Evolutionary conservation across 2,113 vertebrate genomes (phyloP), one percentile per base, ranked within the genome.

Genomic region (Limanda limanda): DNA sequence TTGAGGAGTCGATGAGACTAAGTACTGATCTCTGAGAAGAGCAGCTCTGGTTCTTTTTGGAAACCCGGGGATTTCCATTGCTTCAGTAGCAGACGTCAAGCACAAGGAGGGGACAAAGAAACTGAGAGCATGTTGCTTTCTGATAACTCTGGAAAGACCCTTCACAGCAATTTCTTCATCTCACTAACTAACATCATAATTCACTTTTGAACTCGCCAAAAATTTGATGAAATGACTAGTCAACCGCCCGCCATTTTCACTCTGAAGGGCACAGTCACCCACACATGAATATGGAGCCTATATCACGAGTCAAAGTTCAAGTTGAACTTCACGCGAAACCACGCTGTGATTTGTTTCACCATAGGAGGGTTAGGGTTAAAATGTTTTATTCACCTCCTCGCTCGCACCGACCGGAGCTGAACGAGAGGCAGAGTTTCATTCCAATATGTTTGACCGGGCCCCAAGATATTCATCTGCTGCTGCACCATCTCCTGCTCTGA

Each of bases 51-150:
- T 11, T 82, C 89, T 85, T 79, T 79, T 74, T 84, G 84, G 84
- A 85, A 82, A 76, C 56, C 56, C 0, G 90, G 91, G 92, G 90
- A 86, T 88, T 93, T 93, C 91, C 89, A 85, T 57, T 12, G 51
- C 70, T 54, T 62, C 51, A 72, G 31, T 37, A 47, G 17, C 21
- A 74, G 65, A 27, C 6, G 4, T 56, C 56, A 63, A 72, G 63
- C 18, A 23, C 1, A 25, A 69, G 40, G 68, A 69, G 59, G 61
- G 82, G 80, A 82, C 62, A 85, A 62, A 69, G 56, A 84, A 81
- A 84, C 42, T 59, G 66, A 81, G 25, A 68, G 54, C 61, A 20
- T 61, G 67, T 60, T 56, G 51, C 62, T 86, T 88, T 81, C 78
- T 89, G 73, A 59, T 64, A 83, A 74, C 42, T 70, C 71, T 82